Evolutionary conservation across 2,888 invertebrate species (phyloP).

Genomic region (Anaspis maculata): DNA sequence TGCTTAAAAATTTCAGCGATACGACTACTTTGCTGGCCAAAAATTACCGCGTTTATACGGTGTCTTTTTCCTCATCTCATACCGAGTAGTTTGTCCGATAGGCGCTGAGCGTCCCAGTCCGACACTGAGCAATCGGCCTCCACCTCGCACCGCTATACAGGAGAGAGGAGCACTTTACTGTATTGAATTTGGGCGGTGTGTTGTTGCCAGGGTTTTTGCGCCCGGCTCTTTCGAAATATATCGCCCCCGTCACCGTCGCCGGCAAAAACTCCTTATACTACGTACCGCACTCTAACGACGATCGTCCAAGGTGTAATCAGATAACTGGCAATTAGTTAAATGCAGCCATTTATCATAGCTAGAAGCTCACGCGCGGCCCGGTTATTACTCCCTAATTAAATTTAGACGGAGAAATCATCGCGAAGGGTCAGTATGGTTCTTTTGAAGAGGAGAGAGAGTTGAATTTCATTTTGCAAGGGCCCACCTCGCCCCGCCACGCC

Average conservation of each 20-base stretch:
- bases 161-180: conserved; percentile 41
- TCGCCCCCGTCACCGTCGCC: conserved; percentile 24
- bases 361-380: too few relatives aligned
- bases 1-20: too few relatives aligned
- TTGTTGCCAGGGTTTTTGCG: conserved; percentile 33
- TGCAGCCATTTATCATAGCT: conserved; percentile 43
- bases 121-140: conserved; percentile 16
- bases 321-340: conserved; percentile 43
- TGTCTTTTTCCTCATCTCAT: too few relatives aligned
- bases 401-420: too few relatives aligned
- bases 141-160: conserved; percentile 13
- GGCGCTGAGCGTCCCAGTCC: too few relatives aligned
- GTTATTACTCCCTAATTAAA: conserved; percentile 42
- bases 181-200: conserved; percentile 41
- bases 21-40: too few relatives aligned
- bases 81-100: too few relatives aligned
- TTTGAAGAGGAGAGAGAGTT: too few relatives aligned
- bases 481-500: too few relatives aligned
- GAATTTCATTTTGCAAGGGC: too few relatives aligned
- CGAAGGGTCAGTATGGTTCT: too few relatives aligned
- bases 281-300: conserved; percentile 17
- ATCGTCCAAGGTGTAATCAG: conserved; percentile 36
- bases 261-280: conserved; percentile 22
- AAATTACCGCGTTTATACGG: too few relatives aligned
- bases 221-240: conserved; percentile 27